Evolutionary conservation across 2,888 invertebrate genomes (phyloP), one percentile per base, ranked within the genome.

Genomic region (Ganaspis brasiliensis): DNA sequence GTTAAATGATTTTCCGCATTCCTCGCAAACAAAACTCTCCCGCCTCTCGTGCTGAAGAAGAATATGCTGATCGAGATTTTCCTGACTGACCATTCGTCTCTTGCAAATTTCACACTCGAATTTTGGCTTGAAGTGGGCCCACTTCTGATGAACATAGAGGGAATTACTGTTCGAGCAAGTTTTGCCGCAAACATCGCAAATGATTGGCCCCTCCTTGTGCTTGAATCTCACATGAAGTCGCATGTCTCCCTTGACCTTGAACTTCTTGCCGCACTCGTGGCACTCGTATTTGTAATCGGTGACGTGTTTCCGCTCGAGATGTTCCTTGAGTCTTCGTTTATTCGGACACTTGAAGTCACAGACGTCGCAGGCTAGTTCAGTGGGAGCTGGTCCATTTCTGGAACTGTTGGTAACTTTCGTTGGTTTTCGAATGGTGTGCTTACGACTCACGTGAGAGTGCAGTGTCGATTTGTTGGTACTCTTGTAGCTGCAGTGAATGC

Each of bases 181-280:
- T 19, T 89, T 90, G 1, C 89, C 90, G 71, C 90, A 90, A 0
- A 90, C 88, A 67, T 90, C 88, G 74, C 90, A 90, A 0, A 88
- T 86, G 0, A 87, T 86, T 4, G 90, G 85, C 0, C 84, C 84
- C n/a, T 89, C 89, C 6, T 86, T 83, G 74, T 90, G 90, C n/a
- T 87, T 88, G 76, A 89, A 90, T 1, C 88, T 81, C 4, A 90
- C 85, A 74, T 90, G 90, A 0, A 88, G 82, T n/a, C 87, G 86
- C 80, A 89, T 84, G 70, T 90, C 89, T 0, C 89, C 87, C n/a
- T 88, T 89, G n/a, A 90, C 87, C 55, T 89, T 89, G 74, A 88
- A 89, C 77, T 88, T 90, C 63, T 89, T 89, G 0, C 84, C 85
- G 45, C 89, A 89, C 10, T 80, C 82, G 19, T 87, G 84, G 80